Evolutionary conservation across 2,113 vertebrate species (phyloP).

Genomic region (Bombycilla garrulus): DNA sequence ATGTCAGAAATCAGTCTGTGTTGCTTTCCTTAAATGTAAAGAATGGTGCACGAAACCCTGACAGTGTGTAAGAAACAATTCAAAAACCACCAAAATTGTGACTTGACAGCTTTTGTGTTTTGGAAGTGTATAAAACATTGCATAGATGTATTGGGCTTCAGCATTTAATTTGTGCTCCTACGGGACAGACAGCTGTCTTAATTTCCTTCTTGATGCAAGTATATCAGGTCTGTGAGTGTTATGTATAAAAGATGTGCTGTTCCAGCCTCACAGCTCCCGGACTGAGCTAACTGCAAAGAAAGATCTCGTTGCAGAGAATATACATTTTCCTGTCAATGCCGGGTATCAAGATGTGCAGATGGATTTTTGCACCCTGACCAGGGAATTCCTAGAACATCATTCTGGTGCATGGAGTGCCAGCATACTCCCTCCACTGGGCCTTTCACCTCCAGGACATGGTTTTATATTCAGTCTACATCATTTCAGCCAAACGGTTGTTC

Average conservation of each 20-base stretch:
- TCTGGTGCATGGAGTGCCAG: background rate
- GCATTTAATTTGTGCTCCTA: background rate
- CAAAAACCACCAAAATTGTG: slow-evolving; percentile 56
- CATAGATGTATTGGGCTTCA: background rate
- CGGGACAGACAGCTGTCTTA: slow-evolving; percentile 7
- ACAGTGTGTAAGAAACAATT: slow-evolving; percentile 62
- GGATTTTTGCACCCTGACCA: background rate
- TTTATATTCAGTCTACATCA: slow-evolving; percentile 48
- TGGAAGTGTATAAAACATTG: slow-evolving; percentile 9
- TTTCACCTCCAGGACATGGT: slow-evolving; percentile 35
- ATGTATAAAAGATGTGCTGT: slow-evolving; percentile 4
- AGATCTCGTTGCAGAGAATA: background rate
- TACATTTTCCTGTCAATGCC: slow-evolving; percentile 25
- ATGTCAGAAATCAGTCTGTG: slow-evolving; percentile 34
- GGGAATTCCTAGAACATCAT: slow-evolving; percentile 34
- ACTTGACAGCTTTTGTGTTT: slow-evolving; percentile 45
- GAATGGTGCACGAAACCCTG: slow-evolving; percentile 41
- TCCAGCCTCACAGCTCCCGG: background rate
- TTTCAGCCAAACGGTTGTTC: slow-evolving; percentile 33
- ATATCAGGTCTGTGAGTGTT: background rate
- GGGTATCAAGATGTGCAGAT: background rate
- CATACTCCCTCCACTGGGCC: background rate
- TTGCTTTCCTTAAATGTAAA: slow-evolving; percentile 54
- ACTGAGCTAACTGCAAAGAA: background rate
- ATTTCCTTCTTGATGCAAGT: slow-evolving; percentile 11